Conservation (phyloP, 2,797 vertebrate species). For the Hemibagrus guttatus region DNA sequence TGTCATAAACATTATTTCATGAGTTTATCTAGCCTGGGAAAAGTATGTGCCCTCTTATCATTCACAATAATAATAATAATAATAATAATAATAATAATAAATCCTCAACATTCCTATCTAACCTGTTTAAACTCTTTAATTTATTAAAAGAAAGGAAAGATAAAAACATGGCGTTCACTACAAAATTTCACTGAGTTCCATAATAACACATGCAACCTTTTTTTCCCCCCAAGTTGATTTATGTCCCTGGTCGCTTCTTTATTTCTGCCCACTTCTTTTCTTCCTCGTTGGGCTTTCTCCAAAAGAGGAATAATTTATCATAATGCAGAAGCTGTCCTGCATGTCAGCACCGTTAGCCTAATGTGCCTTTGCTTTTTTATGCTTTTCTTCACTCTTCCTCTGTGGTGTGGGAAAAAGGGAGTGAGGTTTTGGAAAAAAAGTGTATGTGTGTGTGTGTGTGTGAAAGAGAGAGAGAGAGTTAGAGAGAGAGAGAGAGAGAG, state of each 20-base stretch:
- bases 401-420: slow-evolving; percentile 30
- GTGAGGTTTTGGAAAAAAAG: slow-evolving; percentile 5
- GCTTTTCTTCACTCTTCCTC: slow-evolving; percentile 39
- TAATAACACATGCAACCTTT: slow-evolving; percentile 45
- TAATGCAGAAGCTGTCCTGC: slow-evolving; percentile 60
- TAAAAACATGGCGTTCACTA: slow-evolving; percentile 46
- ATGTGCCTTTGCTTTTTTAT: slow-evolving; percentile 62
- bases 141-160: background rate
- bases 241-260: slow-evolving; percentile 56
- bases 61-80: background rate
- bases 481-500: background rate
- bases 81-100: background rate
- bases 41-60: background rate
- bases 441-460: slow-evolving; percentile 22
- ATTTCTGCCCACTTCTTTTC: slow-evolving; percentile 57
- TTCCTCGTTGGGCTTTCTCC: slow-evolving; percentile 48
- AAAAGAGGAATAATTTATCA: slow-evolving; percentile 67
- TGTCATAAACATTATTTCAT: background rate
- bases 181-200: slow-evolving; percentile 48
- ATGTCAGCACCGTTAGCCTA: slow-evolving; percentile 59
- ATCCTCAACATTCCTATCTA: background rate
- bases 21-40: background rate
- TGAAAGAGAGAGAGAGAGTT: background rate
- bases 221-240: slow-evolving; percentile 54
- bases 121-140: background rate